Conservation (phyloP, 1,140 invertebrate genomes). For the Tetranychus cinnabarinus region DNA sequence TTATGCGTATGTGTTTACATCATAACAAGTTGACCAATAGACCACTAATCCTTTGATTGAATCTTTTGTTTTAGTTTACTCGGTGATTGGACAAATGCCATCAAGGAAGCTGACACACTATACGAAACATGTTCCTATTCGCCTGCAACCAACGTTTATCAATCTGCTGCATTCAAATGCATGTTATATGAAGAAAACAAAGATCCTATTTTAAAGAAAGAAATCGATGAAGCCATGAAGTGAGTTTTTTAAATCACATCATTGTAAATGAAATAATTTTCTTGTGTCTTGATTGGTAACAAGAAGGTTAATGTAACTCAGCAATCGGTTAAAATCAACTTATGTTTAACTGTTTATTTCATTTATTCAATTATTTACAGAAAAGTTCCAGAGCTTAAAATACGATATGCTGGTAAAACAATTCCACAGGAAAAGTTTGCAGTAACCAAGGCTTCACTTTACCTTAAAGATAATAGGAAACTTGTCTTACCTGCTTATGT, state of each 20-base stretch:
- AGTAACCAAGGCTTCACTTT: conserved; percentile 53
- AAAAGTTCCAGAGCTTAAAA: conserved; percentile 50
- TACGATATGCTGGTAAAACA: conserved; percentile 80
- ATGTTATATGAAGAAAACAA: conserved; percentile 22
- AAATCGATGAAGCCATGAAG: conserved; percentile 29
- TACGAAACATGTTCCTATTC: conserved; percentile 67
- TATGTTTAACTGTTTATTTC: no score
- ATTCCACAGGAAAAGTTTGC: conserved; percentile 90
- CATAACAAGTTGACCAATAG: neutral
- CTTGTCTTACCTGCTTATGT: conserved; percentile 21
- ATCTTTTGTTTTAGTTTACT: neutral
- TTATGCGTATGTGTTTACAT: conserved; percentile 31
- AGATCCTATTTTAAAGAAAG: conserved; percentile 20
- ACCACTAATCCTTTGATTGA: neutral
- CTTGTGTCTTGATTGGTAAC: neutral
- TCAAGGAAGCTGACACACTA: conserved; percentile 41
- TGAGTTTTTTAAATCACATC: conserved; percentile 13
- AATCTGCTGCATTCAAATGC: conserved; percentile 52
- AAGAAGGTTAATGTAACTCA: no score
- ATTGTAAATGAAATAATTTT: neutral
- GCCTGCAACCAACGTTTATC: conserved; percentile 64
- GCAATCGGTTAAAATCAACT: no score
- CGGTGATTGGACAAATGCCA: conserved; percentile 39
- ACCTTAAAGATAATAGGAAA: conserved; percentile 40
- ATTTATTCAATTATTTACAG: neutral